A percentile compares a stretch with the other conserved stretches of the same genome.
These are phyloP conservation scores for Dicaeum eximium DNA, from an alignment of 2,113 vertebrate species.

Conservation along the genomic window DNA sequence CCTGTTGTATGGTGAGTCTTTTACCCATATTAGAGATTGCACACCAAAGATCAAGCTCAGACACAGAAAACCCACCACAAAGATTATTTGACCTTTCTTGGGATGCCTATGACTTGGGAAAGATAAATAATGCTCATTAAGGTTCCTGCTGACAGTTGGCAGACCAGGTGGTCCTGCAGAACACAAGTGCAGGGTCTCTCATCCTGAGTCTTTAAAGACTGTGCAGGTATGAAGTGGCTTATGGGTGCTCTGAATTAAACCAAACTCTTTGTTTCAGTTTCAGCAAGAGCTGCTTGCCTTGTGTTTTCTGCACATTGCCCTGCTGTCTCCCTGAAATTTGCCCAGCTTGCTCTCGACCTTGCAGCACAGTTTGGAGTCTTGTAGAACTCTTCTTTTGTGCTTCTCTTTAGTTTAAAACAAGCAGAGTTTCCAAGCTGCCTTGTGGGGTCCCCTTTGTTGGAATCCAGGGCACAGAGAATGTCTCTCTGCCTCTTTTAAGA, in stretches of 20 bases:
- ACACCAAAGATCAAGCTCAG: not conserved
- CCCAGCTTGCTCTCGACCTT: not conserved
- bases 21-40: not conserved
- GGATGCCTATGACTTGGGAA: not conserved
- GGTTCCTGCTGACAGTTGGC: not conserved
- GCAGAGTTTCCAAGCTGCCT: not conserved
- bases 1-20: not conserved
- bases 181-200: not conserved
- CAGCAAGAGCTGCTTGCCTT: not conserved
- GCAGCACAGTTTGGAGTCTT: not conserved
- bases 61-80: not conserved
- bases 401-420: not conserved
- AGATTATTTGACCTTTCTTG: constrained; percentile 5
- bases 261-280: not conserved
- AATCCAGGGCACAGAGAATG: too few relatives aligned
- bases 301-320: not conserved
- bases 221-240: not conserved
- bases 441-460: too few relatives aligned
- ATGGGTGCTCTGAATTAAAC: not conserved
- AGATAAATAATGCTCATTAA: not conserved
- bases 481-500: too few relatives aligned
- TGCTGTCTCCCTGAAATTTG: not conserved
- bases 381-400: not conserved
- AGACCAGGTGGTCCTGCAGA: not conserved
- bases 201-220: not conserved